phyloP scores from a whole-genome alignment of 2,113 vertebrate genomes.

The Pungitius pungitius region DNA sequence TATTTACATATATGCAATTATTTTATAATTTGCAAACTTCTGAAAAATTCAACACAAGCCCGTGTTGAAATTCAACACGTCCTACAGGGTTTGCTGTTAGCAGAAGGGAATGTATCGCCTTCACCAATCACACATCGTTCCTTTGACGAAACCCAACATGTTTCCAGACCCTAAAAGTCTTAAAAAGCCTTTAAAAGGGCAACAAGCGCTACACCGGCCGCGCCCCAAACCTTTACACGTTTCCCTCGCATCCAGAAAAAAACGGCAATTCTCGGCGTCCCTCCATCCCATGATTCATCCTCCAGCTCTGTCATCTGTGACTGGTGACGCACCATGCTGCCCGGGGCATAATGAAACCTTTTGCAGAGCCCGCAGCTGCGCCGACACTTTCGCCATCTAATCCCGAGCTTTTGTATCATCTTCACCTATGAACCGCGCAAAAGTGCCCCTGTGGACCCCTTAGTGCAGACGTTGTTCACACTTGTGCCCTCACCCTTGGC shows the following conservation, averaged over 20 bases:
- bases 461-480: constrained; percentile 35
- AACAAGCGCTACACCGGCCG: constrained; percentile 35
- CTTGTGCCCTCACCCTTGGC: constrained; percentile 48
- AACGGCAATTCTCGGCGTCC: constrained; percentile 49
- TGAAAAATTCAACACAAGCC: not conserved
- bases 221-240: constrained; percentile 33
- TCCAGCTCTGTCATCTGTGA: constrained; percentile 64
- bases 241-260: constrained; percentile 21
- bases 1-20: not conserved
- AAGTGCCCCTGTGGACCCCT: constrained; percentile 18
- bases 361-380: constrained; percentile 54
- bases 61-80: too few species aligned
- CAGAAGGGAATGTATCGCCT: constrained; percentile 34
- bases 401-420: constrained; percentile 43
- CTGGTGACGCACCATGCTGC: constrained; percentile 60
- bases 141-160: constrained; percentile 22
- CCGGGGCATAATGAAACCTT: constrained; percentile 60
- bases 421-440: constrained; percentile 25
- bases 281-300: constrained; percentile 69
- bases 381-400: constrained; percentile 26
- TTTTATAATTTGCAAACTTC: not conserved
- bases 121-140: constrained; percentile 39
- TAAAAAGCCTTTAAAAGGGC: constrained; percentile 51
- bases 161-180: constrained; percentile 50
- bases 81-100: constrained; percentile 45